Evolutionary conservation across 2,888 invertebrate genomes (phyloP).

Genomic region (Emmelina monodactyla): DNA sequence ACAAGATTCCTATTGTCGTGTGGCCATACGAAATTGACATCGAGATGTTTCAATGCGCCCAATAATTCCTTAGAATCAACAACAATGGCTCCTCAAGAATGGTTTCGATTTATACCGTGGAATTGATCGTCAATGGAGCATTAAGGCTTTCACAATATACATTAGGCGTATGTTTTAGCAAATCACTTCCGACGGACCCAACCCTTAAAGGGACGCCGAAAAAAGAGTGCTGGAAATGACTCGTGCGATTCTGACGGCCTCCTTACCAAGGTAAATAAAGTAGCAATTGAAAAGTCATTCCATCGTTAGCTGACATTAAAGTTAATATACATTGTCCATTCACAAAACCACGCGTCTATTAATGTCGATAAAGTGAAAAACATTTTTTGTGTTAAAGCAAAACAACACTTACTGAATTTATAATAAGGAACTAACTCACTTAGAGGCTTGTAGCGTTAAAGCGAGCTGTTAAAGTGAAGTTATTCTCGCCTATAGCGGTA

Average conservation of each 20-base stretch:
- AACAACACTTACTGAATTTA: no score
- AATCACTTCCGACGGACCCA: constrained; percentile 53
- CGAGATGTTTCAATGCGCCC: constrained; percentile 27
- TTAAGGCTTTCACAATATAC: constrained; percentile 58
- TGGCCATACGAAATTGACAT: constrained; percentile 27
- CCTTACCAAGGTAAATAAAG: constrained; percentile 45
- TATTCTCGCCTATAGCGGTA: constrained; percentile 47
- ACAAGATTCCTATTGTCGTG: neutral
- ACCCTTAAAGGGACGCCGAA: constrained; percentile 37
- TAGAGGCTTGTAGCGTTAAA: constrained; percentile 38
- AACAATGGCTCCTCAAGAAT: constrained; percentile 49
- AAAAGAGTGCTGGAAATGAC: constrained; percentile 61
- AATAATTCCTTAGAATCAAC: constrained; percentile 45
- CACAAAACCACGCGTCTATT: neutral
- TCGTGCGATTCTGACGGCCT: constrained; percentile 41
- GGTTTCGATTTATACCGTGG: constrained; percentile 52
- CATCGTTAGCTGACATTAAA: constrained; percentile 17
- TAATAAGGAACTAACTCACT: no score
- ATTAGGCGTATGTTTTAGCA: constrained; percentile 61
- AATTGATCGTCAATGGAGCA: constrained; percentile 54
- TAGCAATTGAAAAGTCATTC: constrained; percentile 61
- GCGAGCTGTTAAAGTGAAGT: constrained; percentile 34
- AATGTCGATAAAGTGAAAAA: neutral
- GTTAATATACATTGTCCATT: neutral
- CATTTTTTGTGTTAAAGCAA: no score